Evolutionary conservation across 2,113 vertebrate species (phyloP).

Genomic region (Esox niger): DNA sequence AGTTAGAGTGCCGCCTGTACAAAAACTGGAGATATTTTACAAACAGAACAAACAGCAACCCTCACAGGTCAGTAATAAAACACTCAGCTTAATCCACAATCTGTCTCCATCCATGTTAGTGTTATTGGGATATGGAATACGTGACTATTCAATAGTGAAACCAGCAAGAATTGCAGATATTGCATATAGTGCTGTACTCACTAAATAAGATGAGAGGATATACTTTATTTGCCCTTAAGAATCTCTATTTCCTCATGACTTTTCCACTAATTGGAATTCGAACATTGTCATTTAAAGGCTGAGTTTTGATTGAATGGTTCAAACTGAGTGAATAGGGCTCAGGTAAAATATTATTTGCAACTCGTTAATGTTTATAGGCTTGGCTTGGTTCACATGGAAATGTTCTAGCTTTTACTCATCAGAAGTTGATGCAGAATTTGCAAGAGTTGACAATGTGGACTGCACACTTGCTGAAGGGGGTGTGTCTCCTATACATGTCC

Average conservation of each 20-base stretch:
- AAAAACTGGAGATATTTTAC: conserved; percentile 80
- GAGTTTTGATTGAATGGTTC: too few species aligned
- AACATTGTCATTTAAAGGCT: too few species aligned
- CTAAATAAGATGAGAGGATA: too few species aligned
- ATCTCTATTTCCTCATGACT: neutral
- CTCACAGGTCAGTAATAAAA: conserved; percentile 63
- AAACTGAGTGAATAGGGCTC: too few species aligned
- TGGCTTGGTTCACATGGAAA: neutral
- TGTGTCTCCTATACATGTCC: neutral
- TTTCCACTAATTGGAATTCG: too few species aligned
- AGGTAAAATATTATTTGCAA: neutral
- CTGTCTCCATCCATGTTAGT: neutral
- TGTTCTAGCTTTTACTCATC: conserved; percentile 15
- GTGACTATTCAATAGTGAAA: too few species aligned
- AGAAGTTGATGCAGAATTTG: neutral
- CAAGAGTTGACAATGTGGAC: conserved; percentile 1
- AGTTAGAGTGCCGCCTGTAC: conserved; percentile 61
- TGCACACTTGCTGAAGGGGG: neutral
- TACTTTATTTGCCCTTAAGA: too few species aligned
- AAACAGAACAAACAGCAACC: conserved; percentile 58
- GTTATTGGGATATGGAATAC: too few species aligned
- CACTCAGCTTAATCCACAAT: neutral
- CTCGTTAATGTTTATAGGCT: neutral
- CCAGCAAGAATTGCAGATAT: too few species aligned
- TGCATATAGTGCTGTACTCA: too few species aligned